These are phyloP conservation scores for Orgyia antiqua DNA, from an alignment of 2,888 invertebrate genomes.

Conservation along the genomic window DNA sequence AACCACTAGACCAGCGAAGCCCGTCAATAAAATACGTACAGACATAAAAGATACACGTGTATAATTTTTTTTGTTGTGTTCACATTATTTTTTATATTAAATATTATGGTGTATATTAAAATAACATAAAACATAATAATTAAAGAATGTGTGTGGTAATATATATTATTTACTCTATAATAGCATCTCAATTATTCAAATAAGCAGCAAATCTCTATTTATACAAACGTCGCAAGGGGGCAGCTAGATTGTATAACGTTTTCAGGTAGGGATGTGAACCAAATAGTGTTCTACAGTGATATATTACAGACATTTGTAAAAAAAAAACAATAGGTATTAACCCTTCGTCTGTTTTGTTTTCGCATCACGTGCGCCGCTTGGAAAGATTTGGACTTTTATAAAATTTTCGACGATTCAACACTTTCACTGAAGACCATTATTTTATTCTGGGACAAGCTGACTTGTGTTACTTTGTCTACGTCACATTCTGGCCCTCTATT, in stretches of 20 bases:
- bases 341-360: constrained; percentile 29
- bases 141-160: no score
- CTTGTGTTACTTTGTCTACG: neutral
- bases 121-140: no score
- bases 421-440: constrained; percentile 29
- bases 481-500: no score
- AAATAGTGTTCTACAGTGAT: constrained; percentile 22
- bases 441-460: constrained; percentile 26
- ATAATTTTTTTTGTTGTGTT: no score
- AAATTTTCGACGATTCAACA: constrained; percentile 39
- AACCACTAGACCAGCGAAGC: no score
- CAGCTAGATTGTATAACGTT: neutral
- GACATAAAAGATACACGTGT: no score
- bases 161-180: no score
- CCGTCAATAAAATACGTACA: no score
- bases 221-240: neutral
- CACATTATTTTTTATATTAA: no score
- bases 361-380: constrained; percentile 38
- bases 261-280: constrained; percentile 8
- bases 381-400: constrained; percentile 41
- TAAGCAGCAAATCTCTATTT: neutral
- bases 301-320: constrained; percentile 25
- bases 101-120: no score
- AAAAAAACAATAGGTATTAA: constrained; percentile 35
- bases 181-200: no score